Evolutionary conservation across 2,888 invertebrate species (phyloP).

Genomic region (Apotomis capreana): DNA sequence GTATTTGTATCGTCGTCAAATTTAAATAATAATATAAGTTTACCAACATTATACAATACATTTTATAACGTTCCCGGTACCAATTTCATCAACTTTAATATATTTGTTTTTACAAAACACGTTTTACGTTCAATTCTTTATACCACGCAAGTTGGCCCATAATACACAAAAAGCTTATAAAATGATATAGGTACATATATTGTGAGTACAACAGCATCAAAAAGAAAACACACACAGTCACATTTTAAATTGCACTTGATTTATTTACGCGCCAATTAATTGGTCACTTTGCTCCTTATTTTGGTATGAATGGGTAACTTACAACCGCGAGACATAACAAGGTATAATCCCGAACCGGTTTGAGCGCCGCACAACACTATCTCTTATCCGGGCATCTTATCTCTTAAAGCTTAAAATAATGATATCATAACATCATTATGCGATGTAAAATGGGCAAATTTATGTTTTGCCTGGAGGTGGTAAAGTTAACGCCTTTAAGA

Average conservation of each 20-base stretch:
- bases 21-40: too few relatives aligned
- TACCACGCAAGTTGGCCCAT: too few relatives aligned
- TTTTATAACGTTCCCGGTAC: too few relatives aligned
- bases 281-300: constrained; percentile 14
- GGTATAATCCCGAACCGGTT: constrained; percentile 41
- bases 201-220: too few relatives aligned
- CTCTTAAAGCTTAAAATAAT: constrained; percentile 51
- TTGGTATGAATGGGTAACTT: constrained; percentile 20
- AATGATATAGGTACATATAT: too few relatives aligned
- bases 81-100: too few relatives aligned
- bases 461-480: constrained; percentile 65
- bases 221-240: too few relatives aligned
- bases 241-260: background rate
- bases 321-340: constrained; percentile 19
- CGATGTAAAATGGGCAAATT: constrained; percentile 62
- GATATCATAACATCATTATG: constrained; percentile 69
- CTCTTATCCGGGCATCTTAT: constrained; percentile 54
- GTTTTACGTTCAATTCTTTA: too few relatives aligned
- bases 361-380: constrained; percentile 36
- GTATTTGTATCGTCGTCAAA: too few relatives aligned
- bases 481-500: constrained; percentile 65
- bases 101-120: too few relatives aligned
- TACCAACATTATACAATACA: too few relatives aligned
- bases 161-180: too few relatives aligned
- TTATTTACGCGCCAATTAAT: constrained; percentile 13